Evolutionary conservation across 2,888 invertebrate species (phyloP), one percentile per base, ranked within the genome.

Genomic region (Brachypalpus laphriformis): DNA sequence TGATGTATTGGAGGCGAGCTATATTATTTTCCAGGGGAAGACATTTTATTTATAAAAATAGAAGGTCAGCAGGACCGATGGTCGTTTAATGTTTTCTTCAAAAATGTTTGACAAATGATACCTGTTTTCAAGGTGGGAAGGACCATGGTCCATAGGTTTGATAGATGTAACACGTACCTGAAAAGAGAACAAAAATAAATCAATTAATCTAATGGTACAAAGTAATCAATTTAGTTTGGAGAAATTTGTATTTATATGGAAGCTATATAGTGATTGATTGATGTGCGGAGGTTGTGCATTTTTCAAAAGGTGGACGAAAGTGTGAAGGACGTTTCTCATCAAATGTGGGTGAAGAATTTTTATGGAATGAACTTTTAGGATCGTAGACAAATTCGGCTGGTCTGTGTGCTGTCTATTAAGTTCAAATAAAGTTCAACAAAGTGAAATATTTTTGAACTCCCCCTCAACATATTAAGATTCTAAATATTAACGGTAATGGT

Each of bases 131-230:
- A 1, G 47, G 47, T 6, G 11, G 22, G 22, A 20, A 16, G 47
- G 20, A 20, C 20, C 22, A 14, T 22, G 0, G 18, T 49, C 20
- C 16, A 18, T 7, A 14, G 14, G 9, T 34, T 31, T 57, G 34
- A 70, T 42, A 28, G 18, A 22, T 47, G 45, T 14, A 2, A 6
- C 14, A 59, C 70, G 34, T 71, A 71, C 70, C 70, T 71, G 57
- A 28, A 71, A 71, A 8, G 40, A 71, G 28, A 16, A 9, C 8
- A 11, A 25, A 25, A 31, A 28, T 3, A 54, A 54, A 28, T 51
- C 25, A 54, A 54, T 54, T 54, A 54, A 28, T 54, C 28, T 14
- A 51, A 54, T 8, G 54, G 28, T 3, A n/a, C 25, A 14, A 25
- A 5, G 14, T 8, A 54, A 16, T 16, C 1, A 54, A 18, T 49